Evolutionary conservation across 1,140 invertebrate species (phyloP).

Genomic region (Apis laboriosa): DNA sequence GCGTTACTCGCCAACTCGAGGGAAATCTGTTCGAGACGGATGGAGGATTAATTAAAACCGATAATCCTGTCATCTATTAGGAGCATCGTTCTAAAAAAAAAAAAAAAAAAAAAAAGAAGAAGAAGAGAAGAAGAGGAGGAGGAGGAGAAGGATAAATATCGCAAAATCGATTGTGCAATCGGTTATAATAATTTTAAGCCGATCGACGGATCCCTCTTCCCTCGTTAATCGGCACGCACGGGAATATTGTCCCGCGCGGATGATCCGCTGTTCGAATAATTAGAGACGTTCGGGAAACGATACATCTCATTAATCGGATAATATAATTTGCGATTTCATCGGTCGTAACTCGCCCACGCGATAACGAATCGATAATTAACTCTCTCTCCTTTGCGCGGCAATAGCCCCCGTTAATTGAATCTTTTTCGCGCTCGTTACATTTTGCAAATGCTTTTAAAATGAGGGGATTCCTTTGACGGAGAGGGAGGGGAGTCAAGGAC

Average conservation of each 20-base stretch:
- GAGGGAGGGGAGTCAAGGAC: neutral
- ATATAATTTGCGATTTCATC: neutral
- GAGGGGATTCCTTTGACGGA: neutral
- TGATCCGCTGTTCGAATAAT: constrained; percentile 1
- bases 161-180: neutral
- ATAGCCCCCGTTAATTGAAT: neutral
- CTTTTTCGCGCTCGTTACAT: neutral
- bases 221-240: neutral
- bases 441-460: neutral
- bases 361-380: constrained; percentile 19
- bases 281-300: neutral
- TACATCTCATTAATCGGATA: constrained; percentile 3
- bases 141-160: neutral
- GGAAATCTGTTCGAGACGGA: too few species aligned
- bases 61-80: neutral
- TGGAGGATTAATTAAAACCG: neutral
- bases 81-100: neutral
- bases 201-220: neutral
- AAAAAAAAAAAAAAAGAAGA: too few species aligned
- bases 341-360: neutral
- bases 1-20: neutral
- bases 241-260: neutral
- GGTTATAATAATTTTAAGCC: neutral
- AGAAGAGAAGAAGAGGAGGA: neutral
- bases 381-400: neutral